phyloP scores from a whole-genome alignment of 2,888 invertebrate genomes.

The Erynnis tages region DNA sequence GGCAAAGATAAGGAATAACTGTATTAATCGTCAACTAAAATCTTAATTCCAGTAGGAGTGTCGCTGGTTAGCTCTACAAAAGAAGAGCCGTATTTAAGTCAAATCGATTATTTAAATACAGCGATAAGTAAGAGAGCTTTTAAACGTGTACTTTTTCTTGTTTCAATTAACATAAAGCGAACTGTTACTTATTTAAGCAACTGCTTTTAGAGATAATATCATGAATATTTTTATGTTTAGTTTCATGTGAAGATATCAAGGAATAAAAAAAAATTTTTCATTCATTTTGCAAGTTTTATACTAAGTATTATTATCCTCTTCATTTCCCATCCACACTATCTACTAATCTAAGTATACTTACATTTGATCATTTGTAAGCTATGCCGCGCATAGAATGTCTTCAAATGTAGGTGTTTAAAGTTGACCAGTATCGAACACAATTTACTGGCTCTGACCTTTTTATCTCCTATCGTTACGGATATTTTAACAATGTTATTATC shows the following conservation, averaged over 20 bases:
- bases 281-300: not conserved
- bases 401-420: no score
- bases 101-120: slow-evolving; percentile 25
- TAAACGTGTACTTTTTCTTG: slow-evolving; percentile 18
- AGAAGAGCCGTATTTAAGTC: slow-evolving; percentile 13
- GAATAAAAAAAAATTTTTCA: no score
- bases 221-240: not conserved
- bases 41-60: slow-evolving; percentile 17
- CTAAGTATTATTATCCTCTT: no score
- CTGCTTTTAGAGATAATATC: slow-evolving; percentile 5
- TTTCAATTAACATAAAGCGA: slow-evolving; percentile 18
- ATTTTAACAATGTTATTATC: no score
- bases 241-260: not conserved
- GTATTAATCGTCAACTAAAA: slow-evolving; percentile 22
- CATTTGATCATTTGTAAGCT: no score
- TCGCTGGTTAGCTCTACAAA: slow-evolving; percentile 11
- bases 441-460: no score
- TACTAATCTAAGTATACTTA: no score
- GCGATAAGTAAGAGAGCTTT: slow-evolving; percentile 22
- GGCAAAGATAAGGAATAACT: slow-evolving; percentile 22
- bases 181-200: slow-evolving; percentile 7
- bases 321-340: no score
- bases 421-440: no score
- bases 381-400: no score
- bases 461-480: no score